phyloP scores from a whole-genome alignment of 1,140 invertebrate species.

The Leptonema lineaticorne region DNA sequence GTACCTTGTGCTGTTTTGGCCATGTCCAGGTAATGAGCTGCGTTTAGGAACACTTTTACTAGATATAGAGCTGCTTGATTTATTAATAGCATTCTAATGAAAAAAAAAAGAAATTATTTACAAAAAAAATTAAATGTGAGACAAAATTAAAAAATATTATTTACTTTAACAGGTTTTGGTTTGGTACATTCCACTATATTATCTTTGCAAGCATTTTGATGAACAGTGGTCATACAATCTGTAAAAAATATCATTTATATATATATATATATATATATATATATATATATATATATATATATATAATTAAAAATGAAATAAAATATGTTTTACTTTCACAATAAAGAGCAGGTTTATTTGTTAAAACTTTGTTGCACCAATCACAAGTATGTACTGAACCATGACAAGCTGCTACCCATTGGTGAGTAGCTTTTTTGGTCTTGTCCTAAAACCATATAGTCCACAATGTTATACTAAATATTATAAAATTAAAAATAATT shows the following conservation, averaged over 20 bases:
- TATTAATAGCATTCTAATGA: slow-evolving; percentile 47
- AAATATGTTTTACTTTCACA: slow-evolving; percentile 57
- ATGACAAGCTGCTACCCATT: slow-evolving; percentile 74
- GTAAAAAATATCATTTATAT: slow-evolving; percentile 43
- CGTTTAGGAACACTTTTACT: slow-evolving; percentile 47
- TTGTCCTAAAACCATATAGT: slow-evolving; percentile 62
- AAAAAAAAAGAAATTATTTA: slow-evolving; percentile 35
- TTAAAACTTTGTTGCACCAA: slow-evolving; percentile 77
- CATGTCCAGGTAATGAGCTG: slow-evolving; percentile 45
- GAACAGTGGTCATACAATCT: slow-evolving; percentile 82
- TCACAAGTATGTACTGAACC: slow-evolving; percentile 74
- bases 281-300: not conserved
- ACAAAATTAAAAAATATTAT: slow-evolving; percentile 22
- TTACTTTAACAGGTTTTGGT: slow-evolving; percentile 66
- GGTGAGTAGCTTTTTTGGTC: slow-evolving; percentile 69
- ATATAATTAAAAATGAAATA: not conserved
- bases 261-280: not conserved
- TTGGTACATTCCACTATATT: slow-evolving; percentile 78
- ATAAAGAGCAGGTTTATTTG: slow-evolving; percentile 71
- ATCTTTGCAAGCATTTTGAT: slow-evolving; percentile 84
- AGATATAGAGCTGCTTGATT: slow-evolving; percentile 46
- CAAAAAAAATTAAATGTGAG: not conserved
- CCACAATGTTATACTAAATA: not conserved
- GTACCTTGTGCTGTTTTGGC: slow-evolving; percentile 48
- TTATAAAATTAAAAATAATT: not conserved